Evolutionary conservation across 2,888 invertebrate species (phyloP), one percentile per base, ranked within the genome.

Genomic region (Colostygia pectinataria): DNA sequence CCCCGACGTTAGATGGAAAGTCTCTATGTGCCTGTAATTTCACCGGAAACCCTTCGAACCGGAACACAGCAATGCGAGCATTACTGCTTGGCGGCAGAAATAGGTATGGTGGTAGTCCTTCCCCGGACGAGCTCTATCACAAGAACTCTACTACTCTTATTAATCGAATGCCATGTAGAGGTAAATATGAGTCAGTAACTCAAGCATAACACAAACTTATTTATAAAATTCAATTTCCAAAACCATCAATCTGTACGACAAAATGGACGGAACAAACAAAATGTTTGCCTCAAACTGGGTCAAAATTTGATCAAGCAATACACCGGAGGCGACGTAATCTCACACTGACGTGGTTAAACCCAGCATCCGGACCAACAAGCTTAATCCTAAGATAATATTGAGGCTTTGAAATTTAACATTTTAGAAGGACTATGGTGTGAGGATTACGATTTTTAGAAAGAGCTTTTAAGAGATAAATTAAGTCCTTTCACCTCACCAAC

Each of bases 371-470:
- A 36, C 43, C 32, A 48, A 53, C 48, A 38, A 46, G 33, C 38
- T 46, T 41, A 46, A 46, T 46, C 51, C 45, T 51, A 48, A 44
- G 48, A 53, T 38, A 41, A 44, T 48, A 48, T 48, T 44, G 24
- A 40, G 31, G 46, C 51, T 42, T 34, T 36, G 24, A n/a, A 46
- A 46, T 51, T 45, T 46, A 12, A 38, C 36, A 52, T 33, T 46
- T 40, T 25, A 31, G 23, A 38, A 38, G 38, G 9, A 40, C 6
- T 23, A 7, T 23, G 13, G 20, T 15, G 18, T n/a, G 10, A 20
- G 20, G 5, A 4, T 20, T 4, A 10, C 12, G 23, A 12, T 23
- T 34, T 23, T 3, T 18, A 7, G 10, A 23, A 27, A 10, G 20
- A 23, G 34, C 23, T 34, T 23, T 6, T 23, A 7, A 9, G 18